phyloP scores from a whole-genome alignment of 2,888 invertebrate species.

The Exephanes ischioxanthus region DNA sequence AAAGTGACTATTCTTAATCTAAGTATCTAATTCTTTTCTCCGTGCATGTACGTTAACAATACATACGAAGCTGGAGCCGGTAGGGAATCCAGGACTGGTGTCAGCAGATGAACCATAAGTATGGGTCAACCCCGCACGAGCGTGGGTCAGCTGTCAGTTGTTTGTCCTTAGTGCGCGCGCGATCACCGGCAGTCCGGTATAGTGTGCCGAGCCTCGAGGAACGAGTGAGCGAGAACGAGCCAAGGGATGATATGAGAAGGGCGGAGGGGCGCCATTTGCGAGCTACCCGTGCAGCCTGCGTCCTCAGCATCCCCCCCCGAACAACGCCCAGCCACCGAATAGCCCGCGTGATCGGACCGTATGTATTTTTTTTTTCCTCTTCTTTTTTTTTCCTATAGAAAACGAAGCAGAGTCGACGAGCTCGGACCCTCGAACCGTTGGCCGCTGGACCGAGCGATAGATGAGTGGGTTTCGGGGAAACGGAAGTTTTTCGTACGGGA shows the following conservation, averaged over 20 bases:
- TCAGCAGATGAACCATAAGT: conserved; percentile 84
- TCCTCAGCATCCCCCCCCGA: conserved; percentile 69
- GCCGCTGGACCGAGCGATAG: conserved; percentile 58
- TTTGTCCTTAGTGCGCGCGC: conserved; percentile 78
- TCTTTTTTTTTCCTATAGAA: conserved; percentile 68
- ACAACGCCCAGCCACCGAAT: conserved; percentile 75
- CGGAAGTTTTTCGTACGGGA: conserved; percentile 67
- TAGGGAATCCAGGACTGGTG: conserved; percentile 74
- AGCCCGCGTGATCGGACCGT: conserved; percentile 71
- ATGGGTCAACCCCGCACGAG: conserved; percentile 83
- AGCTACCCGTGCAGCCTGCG: conserved; percentile 76
- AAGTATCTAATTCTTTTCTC: no score
- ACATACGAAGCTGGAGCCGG: background rate
- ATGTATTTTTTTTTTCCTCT: conserved; percentile 69
- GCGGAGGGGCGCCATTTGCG: conserved; percentile 76
- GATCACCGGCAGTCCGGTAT: conserved; percentile 42
- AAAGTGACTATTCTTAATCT: no score
- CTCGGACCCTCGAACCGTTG: conserved; percentile 73
- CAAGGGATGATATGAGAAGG: conserved; percentile 33
- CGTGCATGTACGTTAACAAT: background rate
- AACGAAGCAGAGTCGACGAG: conserved; percentile 54
- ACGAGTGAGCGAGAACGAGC: conserved; percentile 28
- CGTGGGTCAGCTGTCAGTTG: conserved; percentile 84
- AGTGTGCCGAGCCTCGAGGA: conserved; percentile 35
- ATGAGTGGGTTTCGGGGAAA: conserved; percentile 49